phyloP scores from a whole-genome alignment of 2,888 invertebrate species.

The Hirtodrosophila histrioides region DNA sequence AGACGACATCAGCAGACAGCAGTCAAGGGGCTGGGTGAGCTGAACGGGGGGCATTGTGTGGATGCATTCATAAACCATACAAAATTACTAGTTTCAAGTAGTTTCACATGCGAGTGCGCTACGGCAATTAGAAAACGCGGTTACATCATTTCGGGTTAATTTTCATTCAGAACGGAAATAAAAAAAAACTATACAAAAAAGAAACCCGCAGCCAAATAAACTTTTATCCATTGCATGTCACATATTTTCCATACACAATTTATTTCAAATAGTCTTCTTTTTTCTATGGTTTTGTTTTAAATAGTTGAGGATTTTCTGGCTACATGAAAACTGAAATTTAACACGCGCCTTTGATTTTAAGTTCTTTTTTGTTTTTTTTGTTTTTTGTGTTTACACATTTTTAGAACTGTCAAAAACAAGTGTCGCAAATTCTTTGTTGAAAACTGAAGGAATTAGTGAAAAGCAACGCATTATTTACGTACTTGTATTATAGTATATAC shows the following conservation, averaged over 20 bases:
- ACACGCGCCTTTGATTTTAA: slow-evolving; percentile 52
- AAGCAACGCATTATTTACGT: slow-evolving; percentile 27
- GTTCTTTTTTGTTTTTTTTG: slow-evolving; percentile 23
- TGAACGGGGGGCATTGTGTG: neutral
- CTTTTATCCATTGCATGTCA: slow-evolving; percentile 21
- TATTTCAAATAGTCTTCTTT: neutral
- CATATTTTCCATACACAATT: slow-evolving; percentile 16
- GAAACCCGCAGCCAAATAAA: neutral
- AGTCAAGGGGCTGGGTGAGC: neutral
- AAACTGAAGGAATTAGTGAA: slow-evolving; percentile 41
- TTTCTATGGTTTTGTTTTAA: neutral
- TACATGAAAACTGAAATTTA: slow-evolving; percentile 41
- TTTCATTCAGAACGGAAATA: slow-evolving; percentile 63
- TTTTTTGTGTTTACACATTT: slow-evolving; percentile 61
- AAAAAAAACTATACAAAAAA: slow-evolving; percentile 10
- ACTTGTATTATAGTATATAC: slow-evolving; percentile 15
- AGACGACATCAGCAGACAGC: slow-evolving; percentile 27
- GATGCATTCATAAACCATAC: slow-evolving; percentile 58
- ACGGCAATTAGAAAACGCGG: slow-evolving; percentile 67
- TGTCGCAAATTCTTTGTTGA: slow-evolving; percentile 59
- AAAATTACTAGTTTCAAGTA: slow-evolving; percentile 63
- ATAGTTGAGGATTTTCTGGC: slow-evolving; percentile 4
- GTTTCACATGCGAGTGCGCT: slow-evolving; percentile 65
- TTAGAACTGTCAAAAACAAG: slow-evolving; percentile 75
- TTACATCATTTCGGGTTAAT: slow-evolving; percentile 74